These are phyloP conservation scores for Pomacea maculata DNA, from an alignment of 1,140 invertebrate species.

Conservation along the genomic window DNA sequence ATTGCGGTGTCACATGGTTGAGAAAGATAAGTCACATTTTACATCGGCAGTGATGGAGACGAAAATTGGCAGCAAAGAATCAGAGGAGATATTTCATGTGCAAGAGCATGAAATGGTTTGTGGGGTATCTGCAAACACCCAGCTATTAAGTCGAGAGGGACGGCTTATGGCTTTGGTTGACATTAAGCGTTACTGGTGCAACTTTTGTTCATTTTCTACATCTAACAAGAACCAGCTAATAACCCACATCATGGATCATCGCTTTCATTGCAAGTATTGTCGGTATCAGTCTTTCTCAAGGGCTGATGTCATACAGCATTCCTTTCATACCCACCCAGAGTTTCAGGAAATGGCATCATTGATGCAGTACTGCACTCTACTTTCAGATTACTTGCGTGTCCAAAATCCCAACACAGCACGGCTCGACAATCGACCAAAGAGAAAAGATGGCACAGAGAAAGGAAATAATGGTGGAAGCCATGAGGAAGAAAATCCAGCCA, in stretches of 20 bases:
- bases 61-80: constrained; percentile 30
- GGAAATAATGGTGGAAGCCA: constrained; percentile 20
- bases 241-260: constrained; percentile 52
- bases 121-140: constrained; percentile 47
- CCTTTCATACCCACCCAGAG: constrained; percentile 39
- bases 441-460: constrained; percentile 25
- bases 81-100: constrained; percentile 38
- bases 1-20: constrained; percentile 29
- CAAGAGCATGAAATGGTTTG: constrained; percentile 53
- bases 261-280: constrained; percentile 56
- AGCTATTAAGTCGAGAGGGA: constrained; percentile 35
- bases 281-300: constrained; percentile 56
- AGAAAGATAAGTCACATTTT: constrained; percentile 44
- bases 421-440: constrained; percentile 25
- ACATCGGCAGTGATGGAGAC: constrained; percentile 46
- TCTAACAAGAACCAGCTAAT: constrained; percentile 43
- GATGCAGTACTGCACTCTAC: constrained; percentile 48
- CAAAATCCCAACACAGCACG: constrained; percentile 28
- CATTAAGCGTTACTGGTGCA: constrained; percentile 55
- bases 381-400: constrained; percentile 46
- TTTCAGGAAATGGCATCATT: constrained; percentile 42
- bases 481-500: constrained; percentile 6
- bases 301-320: constrained; percentile 52
- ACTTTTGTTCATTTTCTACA: constrained; percentile 55
- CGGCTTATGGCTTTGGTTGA: constrained; percentile 42